These are phyloP conservation scores for Bathynomus jamesi DNA, from an alignment of 1,140 invertebrate genomes.

Conservation along the genomic window DNA sequence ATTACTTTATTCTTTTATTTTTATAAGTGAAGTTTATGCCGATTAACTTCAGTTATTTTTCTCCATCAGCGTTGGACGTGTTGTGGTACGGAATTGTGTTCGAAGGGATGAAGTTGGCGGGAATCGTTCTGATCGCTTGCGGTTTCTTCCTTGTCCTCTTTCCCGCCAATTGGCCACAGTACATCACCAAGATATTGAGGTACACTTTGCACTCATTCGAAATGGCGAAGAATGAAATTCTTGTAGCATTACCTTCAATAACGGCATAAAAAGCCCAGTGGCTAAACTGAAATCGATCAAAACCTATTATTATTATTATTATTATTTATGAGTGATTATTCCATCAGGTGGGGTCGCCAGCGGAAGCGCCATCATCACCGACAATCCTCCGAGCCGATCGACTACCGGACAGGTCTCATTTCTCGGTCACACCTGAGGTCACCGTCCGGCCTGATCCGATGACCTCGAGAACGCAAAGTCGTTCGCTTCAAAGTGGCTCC, in stretches of 20 bases:
- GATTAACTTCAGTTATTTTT: not conserved
- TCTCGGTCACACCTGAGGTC: slow-evolving; percentile 72
- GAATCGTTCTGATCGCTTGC: slow-evolving; percentile 79
- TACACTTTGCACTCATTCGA: slow-evolving; percentile 44
- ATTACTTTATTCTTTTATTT: too few relatives aligned
- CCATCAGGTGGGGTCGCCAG: slow-evolving; percentile 58
- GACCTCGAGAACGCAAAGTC: slow-evolving; percentile 41
- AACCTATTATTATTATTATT: too few relatives aligned
- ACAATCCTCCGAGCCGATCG: slow-evolving; percentile 57
- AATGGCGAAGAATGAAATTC: not conserved
- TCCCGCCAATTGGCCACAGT: slow-evolving; percentile 90
- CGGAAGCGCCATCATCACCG: slow-evolving; percentile 54
- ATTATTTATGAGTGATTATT: too few relatives aligned
- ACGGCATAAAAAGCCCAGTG: not conserved
- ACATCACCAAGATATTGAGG: slow-evolving; percentile 78
- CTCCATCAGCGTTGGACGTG: slow-evolving; percentile 69
- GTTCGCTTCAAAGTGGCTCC: not conserved
- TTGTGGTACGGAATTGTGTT: slow-evolving; percentile 75
- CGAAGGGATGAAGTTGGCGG: slow-evolving; percentile 87
- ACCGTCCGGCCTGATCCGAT: slow-evolving; percentile 74
- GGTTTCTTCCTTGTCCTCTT: slow-evolving; percentile 90
- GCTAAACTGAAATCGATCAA: not conserved
- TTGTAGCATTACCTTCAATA: not conserved
- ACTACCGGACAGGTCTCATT: slow-evolving; percentile 82
- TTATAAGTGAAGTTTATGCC: too few relatives aligned